Base-by-base conservation (phyloP, 2,888 invertebrate species). In the Macaria liturata region DNA sequence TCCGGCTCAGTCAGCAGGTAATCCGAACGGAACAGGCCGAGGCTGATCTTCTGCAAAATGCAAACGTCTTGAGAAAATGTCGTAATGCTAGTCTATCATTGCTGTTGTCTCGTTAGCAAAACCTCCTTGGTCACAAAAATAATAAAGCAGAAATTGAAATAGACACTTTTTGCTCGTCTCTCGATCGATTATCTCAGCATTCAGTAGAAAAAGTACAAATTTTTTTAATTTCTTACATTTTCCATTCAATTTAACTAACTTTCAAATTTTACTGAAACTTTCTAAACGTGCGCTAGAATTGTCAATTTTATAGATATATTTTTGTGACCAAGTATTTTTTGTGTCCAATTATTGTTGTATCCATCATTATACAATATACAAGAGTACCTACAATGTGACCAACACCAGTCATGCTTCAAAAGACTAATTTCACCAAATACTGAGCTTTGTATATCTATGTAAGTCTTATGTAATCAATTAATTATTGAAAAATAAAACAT, bases 11-110 rank as follows among this genome's bases (percentile, higher is more conserved):
- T 95, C 88, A 95, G 93, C 94, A 97, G 94, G 93, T 98, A 98
- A 94, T 98, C 98, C 74, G 98, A 97, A 74, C 98, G 95, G 83
- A 98, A 94, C 82, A 98, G 93, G 72, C 97, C 98, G 85, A 98
- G 93, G 88, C 95, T 94, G 79, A 95, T 71, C 60, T 89, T 92
- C 96, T 96, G 93, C 69, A 94, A 95, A 74, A 74, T 66, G 68
- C 43, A 61, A 60, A 59, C n/a, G 45, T 3, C 48, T 46, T 51
- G 48, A 54, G 49, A 46, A 55, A 37, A 20, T 20, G 20, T 20
- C 20, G 34, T 7, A 37, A 49, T 32, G 34, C 40, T 37, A 7
- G 7, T 37, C 7, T 37, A 37, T 6, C 34, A 4, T 37, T 6
- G 7, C 5, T 37, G 7, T 30, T 37, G 30, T 40, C 45, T 31